Conservation (phyloP, 2,888 invertebrate species). For the Trachelus iudaicus region DNA sequence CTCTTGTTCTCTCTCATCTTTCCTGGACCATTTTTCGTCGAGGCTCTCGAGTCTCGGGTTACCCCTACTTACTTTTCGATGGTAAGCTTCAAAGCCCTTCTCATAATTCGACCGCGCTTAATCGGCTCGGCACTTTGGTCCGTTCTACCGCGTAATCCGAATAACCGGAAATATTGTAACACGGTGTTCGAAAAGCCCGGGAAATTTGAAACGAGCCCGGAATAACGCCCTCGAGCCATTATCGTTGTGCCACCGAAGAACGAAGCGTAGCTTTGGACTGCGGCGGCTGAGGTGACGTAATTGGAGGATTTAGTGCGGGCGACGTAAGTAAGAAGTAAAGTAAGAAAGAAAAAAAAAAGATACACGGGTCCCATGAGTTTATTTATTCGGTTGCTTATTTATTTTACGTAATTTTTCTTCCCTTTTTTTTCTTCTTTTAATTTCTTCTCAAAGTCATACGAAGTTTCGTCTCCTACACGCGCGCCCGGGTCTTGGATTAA, state of each 20-base stretch:
- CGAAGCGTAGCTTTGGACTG: not conserved
- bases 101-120: not conserved
- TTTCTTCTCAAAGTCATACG: not conserved
- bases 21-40: conserved; percentile 10
- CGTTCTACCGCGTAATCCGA: not conserved
- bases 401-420: not conserved
- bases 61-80: not conserved
- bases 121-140: not conserved
- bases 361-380: no score
- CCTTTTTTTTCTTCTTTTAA: not conserved
- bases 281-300: not conserved
- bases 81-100: not conserved
- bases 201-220: not conserved
- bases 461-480: not conserved
- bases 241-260: not conserved
- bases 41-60: not conserved
- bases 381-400: not conserved
- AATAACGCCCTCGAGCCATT: not conserved
- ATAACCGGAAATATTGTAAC: not conserved
- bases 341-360: no score
- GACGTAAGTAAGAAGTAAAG: not conserved
- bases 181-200: not conserved
- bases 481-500: not conserved
- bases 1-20: not conserved
- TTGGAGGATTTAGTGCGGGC: not conserved